These are phyloP conservation scores for Malurus cyaneus DNA, from an alignment of 2,113 vertebrate species.

Conservation along the genomic window DNA sequence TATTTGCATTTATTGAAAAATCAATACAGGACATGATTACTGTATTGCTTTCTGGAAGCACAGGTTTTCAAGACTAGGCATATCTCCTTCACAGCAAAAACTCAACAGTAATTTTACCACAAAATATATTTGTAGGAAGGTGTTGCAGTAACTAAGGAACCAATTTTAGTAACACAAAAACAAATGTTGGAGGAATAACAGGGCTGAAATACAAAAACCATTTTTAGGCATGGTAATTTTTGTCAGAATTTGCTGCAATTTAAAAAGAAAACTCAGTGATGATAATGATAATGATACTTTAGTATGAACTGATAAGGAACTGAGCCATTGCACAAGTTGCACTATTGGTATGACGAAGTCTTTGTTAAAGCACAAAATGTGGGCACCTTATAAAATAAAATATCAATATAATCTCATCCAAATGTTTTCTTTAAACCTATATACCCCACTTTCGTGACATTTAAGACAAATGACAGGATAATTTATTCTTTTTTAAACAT, in stretches of 20 bases:
- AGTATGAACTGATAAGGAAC: not conserved
- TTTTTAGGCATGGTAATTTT: not conserved
- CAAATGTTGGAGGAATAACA: not conserved
- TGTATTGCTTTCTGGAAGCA: not conserved
- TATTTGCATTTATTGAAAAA: not conserved
- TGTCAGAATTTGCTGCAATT: not conserved
- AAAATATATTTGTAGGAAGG: not conserved
- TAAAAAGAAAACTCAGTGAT: not conserved
- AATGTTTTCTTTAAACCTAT: not conserved
- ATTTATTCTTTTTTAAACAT: not conserved
- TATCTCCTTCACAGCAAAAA: not conserved
- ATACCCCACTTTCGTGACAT: not conserved
- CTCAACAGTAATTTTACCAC: not conserved
- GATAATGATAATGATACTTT: too few relatives aligned
- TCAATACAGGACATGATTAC: not conserved
- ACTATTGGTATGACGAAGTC: not conserved
- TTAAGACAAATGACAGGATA: not conserved
- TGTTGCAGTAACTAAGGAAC: not conserved
- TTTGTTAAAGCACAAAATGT: not conserved
- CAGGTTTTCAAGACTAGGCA: not conserved
- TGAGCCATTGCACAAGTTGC: not conserved
- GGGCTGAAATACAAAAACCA: not conserved
- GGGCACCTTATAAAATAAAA: not conserved
- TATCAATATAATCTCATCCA: not conserved
- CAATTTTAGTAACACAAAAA: not conserved